A percentile compares a stretch with the other conserved stretches of the same genome.
phyloP scores from a whole-genome alignment of 2,888 invertebrate species.

The Zhengitettix transpicula region DNA sequence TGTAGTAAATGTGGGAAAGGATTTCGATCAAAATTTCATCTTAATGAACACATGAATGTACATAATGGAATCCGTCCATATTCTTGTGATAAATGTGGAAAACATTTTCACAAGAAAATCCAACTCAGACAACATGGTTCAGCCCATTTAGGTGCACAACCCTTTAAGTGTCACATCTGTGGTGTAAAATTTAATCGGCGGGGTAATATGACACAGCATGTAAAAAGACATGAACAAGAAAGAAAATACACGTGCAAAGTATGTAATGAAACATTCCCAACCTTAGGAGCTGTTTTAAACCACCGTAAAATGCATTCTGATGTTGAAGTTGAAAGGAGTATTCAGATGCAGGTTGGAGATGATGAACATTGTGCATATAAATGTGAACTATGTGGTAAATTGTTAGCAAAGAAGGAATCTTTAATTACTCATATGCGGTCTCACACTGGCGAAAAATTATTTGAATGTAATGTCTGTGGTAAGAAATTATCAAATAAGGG shows the following conservation, averaged over 20 bases:
- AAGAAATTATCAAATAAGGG: slow-evolving; percentile 20
- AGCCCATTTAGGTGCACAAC: slow-evolving; percentile 19
- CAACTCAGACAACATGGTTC: slow-evolving; percentile 23
- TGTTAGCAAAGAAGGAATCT: slow-evolving; percentile 19
- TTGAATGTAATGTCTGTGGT: slow-evolving; percentile 16
- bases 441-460: slow-evolving; percentile 17
- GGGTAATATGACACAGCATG: slow-evolving; percentile 23
- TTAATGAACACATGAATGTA: slow-evolving; percentile 29
- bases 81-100: slow-evolving; percentile 26
- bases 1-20: slow-evolving; percentile 23
- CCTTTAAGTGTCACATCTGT: slow-evolving; percentile 21
- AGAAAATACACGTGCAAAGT: slow-evolving; percentile 21
- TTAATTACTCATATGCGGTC: slow-evolving; percentile 19
- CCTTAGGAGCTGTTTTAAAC: slow-evolving; percentile 21
- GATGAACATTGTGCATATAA: slow-evolving; percentile 17
- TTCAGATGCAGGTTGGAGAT: slow-evolving; percentile 10
- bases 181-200: slow-evolving; percentile 21
- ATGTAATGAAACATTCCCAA: slow-evolving; percentile 18
- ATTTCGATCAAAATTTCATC: slow-evolving; percentile 28
- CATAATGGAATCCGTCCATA: slow-evolving; percentile 25
- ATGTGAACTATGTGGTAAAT: slow-evolving; percentile 18
- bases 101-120: slow-evolving; percentile 24
- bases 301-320: slow-evolving; percentile 21
- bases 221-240: slow-evolving; percentile 20
- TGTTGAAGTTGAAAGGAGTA: slow-evolving; percentile 18